Evolutionary conservation across 2,888 invertebrate genomes (phyloP).

Genomic region (Habrosyne pyritoides): DNA sequence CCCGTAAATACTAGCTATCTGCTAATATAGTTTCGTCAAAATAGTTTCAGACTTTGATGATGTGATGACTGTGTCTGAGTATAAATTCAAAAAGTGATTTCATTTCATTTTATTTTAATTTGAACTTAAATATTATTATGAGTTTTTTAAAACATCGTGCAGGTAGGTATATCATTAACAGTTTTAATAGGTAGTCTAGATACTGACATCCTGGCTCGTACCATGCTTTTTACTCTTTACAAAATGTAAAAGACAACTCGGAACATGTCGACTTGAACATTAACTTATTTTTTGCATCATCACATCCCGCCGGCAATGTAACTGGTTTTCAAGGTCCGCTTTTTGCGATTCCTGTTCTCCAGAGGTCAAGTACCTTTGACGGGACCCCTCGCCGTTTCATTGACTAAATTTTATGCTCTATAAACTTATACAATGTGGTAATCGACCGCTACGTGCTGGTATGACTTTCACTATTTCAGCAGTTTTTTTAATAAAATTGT

Average conservation of each 20-base stretch:
- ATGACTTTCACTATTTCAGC: neutral
- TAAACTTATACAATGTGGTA: constrained; percentile 40
- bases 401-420: constrained; percentile 46
- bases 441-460: neutral
- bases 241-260: neutral
- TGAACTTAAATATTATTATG: too few relatives aligned
- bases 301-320: constrained; percentile 39
- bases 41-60: too few relatives aligned
- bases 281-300: constrained; percentile 28
- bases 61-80: too few relatives aligned
- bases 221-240: neutral
- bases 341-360: constrained; percentile 52
- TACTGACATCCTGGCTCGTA: neutral
- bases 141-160: too few relatives aligned
- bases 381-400: constrained; percentile 39
- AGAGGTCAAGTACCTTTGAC: constrained; percentile 60
- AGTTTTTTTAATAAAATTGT: neutral
- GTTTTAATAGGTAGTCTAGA: neutral
- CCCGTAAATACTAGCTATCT: too few relatives aligned
- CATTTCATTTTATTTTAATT: too few relatives aligned
- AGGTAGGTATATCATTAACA: too few relatives aligned
- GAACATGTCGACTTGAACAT: neutral
- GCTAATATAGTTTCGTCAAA: too few relatives aligned
- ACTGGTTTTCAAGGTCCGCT: constrained; percentile 61
- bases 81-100: too few relatives aligned